A percentile compares a stretch with the other conserved stretches of the same genome.
Evolutionary conservation across 1,140 invertebrate species (phyloP).

Genomic region (Temnothorax curvispinosus): DNA sequence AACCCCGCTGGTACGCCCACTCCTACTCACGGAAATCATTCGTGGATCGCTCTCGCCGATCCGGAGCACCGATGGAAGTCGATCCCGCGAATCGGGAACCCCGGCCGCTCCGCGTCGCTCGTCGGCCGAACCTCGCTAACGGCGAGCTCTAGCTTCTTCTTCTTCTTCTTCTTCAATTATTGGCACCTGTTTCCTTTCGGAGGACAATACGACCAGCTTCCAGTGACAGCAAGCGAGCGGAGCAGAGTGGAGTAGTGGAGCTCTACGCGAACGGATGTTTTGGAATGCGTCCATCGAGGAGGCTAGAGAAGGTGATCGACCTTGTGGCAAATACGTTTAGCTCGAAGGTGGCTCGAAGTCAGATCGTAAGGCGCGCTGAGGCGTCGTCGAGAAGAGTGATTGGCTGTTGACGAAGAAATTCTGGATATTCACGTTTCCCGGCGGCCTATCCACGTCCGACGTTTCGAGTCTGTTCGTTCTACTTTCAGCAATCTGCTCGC

Average conservation of each 20-base stretch:
- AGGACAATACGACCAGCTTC: too few species aligned
- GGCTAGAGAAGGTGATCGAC: slow-evolving; percentile 56
- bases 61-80: background rate
- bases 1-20: background rate
- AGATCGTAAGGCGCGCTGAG: background rate
- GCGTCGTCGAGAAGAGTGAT: background rate
- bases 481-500: too few species aligned
- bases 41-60: background rate
- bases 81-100: background rate
- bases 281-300: slow-evolving; percentile 49
- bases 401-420: background rate
- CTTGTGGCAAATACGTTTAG: slow-evolving; percentile 20
- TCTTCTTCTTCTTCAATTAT: too few species aligned
- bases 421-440: background rate
- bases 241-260: background rate
- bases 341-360: background rate
- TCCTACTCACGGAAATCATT: background rate
- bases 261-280: slow-evolving; percentile 43
- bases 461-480: background rate
- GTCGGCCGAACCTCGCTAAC: background rate
- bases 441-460: background rate
- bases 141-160: background rate
- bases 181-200: too few species aligned
- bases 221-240: too few species aligned
- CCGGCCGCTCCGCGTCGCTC: too few species aligned